Evolutionary conservation across 2,888 invertebrate species (phyloP).

Genomic region (Dolichomitus sp.): DNA sequence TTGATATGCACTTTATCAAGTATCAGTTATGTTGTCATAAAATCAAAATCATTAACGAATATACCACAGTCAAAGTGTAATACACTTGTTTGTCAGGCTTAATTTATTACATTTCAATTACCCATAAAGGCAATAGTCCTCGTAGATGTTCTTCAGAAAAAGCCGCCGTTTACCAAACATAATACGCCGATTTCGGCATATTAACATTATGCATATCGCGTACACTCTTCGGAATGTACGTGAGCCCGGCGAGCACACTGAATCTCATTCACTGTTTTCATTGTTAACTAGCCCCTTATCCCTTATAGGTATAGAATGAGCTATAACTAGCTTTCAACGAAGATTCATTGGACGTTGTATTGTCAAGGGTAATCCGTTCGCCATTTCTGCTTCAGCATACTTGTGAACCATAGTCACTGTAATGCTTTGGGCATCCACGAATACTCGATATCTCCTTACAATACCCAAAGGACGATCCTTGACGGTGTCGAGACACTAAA

Average conservation of each 20-base stretch:
- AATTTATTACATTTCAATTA: neutral
- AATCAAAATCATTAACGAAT: too few species aligned
- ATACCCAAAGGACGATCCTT: neutral
- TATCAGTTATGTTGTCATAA: too few species aligned
- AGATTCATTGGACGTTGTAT: constrained; percentile 52
- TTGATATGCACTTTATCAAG: too few species aligned
- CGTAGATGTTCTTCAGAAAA: neutral
- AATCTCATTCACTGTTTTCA: constrained; percentile 74
- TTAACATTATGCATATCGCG: constrained; percentile 63
- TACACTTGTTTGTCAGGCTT: too few species aligned
- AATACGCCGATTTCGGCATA: constrained; percentile 55
- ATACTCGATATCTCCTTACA: neutral
- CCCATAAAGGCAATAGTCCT: neutral
- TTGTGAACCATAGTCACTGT: neutral
- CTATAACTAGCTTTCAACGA: neutral
- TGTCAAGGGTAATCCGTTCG: constrained; percentile 57
- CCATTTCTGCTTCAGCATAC: neutral
- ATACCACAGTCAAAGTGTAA: too few species aligned
- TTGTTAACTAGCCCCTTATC: constrained; percentile 71
- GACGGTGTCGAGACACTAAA: neutral
- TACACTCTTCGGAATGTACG: constrained; percentile 63
- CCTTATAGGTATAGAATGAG: constrained; percentile 22
- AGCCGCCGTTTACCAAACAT: neutral
- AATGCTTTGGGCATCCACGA: constrained; percentile 2
- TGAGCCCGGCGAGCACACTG: constrained; percentile 71